Evolutionary conservation across 2,888 invertebrate genomes (phyloP), one percentile per base, ranked within the genome.

Genomic region (Ochropleura leucogaster): DNA sequence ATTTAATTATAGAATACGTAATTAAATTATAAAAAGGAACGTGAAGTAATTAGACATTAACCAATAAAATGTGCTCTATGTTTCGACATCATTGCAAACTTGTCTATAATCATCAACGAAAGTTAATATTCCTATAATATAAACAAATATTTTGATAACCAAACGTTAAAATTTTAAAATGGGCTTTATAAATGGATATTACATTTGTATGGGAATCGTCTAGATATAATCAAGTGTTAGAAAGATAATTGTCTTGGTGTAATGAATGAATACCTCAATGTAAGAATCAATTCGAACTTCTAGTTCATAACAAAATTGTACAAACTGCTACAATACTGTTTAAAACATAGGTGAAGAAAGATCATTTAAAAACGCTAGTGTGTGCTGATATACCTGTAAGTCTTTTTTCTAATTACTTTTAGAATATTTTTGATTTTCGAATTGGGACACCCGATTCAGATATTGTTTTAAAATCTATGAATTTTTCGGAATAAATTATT

Each of bases 171-270:
- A 89, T 87, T 92, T 92, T 89, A 90, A 86, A 84, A 92, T 92
- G 91, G 92, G 92, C 94, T 94, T 93, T 93, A 88, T 90, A 89
- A 91, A 91, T 90, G 87, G 90, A 90, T 92, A 90, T 92, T 90
- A 90, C 85, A 91, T 40, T 59, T 90, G 85, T 92, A 92, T 85
- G 91, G 89, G 89, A 90, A 89, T 90, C 84, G 87, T 91, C 66
- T 89, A 88, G 89, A 84, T 89, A 83, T 81, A 81, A 74, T 81
- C 67, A 87, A 82, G 85, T 92, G 78, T 83, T 84, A 87, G 81
- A 70, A 80, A 85, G 80, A 87, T 90, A 90, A 89, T 91, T 85
- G 89, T 92, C 88, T 94, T 88, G 90, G 89, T 93, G 92, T 94
- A 92, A 92, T 90, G 89, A 89, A 91, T 90, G 90, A 90, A 89